Conservation (phyloP, 2,797 vertebrate species). For the Anabacerthia variegaticeps region DNA sequence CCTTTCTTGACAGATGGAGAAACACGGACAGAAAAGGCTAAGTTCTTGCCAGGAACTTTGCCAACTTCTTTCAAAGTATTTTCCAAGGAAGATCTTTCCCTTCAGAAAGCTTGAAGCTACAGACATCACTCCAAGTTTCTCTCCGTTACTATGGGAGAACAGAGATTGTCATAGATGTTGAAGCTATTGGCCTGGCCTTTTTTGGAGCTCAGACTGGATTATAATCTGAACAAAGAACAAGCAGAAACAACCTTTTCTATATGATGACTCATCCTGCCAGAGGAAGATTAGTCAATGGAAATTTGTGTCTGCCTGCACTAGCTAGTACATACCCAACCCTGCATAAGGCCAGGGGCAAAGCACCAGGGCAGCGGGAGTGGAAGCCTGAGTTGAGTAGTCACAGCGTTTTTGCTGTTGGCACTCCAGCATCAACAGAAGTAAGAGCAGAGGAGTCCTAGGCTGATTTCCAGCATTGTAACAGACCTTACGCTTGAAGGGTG, state of each 20-base stretch:
- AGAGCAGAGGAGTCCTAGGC: constrained; percentile 34
- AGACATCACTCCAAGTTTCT: background rate
- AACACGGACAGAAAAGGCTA: constrained; percentile 19
- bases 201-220: background rate
- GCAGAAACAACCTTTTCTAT: background rate
- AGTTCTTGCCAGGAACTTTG: constrained; percentile 33
- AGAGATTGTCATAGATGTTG: background rate
- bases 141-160: background rate
- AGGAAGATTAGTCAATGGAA: constrained; percentile 43
- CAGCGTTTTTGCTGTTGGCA: background rate
- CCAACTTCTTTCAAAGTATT: constrained; percentile 46
- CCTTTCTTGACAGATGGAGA: constrained; percentile 42
- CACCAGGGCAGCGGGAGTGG: background rate
- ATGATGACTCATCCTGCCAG: constrained; percentile 12
- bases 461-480: constrained; percentile 36
- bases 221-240: background rate
- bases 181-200: background rate
- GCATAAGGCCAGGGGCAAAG: background rate
- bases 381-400: background rate
- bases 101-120: constrained; percentile 9
- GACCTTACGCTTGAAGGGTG: background rate
- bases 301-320: constrained; percentile 15
- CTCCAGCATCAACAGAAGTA: background rate
- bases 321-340: background rate
- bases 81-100: constrained; percentile 18